A percentile compares a stretch with the other conserved stretches of the same genome.
phyloP scores from a whole-genome alignment of 2,888 invertebrate species.

The Ennomos erosarius region DNA sequence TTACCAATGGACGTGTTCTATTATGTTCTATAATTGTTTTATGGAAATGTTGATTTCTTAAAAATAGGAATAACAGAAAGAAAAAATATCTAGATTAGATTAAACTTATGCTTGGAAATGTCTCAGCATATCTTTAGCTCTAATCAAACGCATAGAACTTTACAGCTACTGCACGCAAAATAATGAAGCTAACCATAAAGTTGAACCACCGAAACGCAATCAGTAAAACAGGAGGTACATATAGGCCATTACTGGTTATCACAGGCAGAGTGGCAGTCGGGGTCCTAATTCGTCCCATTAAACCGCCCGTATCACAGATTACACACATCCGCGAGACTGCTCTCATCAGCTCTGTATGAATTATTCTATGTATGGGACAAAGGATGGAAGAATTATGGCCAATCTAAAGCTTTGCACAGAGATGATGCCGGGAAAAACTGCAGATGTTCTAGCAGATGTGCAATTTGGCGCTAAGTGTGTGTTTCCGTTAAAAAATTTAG shows the following conservation, averaged over 20 bases:
- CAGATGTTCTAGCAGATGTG: constrained; percentile 13
- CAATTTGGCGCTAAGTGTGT: background rate
- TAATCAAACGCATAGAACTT: no score
- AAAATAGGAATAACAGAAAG: no score
- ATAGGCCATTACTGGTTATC: constrained; percentile 24
- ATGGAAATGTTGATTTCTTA: no score
- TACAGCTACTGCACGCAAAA: no score
- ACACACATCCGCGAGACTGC: constrained; percentile 66
- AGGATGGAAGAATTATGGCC: constrained; percentile 39
- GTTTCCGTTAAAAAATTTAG: no score
- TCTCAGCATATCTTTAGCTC: no score
- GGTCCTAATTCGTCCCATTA: constrained; percentile 71
- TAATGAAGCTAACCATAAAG: background rate
- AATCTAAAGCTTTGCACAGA: constrained; percentile 21
- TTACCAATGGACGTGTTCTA: no score
- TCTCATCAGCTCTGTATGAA: constrained; percentile 42
- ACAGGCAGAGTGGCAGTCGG: constrained; percentile 34
- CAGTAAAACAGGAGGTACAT: constrained; percentile 6
- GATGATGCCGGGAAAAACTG: constrained; percentile 9
- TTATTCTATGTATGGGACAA: constrained; percentile 39
- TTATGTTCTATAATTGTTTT: no score
- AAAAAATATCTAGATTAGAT: no score
- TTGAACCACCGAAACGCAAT: constrained; percentile 14
- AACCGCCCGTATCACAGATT: constrained; percentile 77
- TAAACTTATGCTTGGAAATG: no score